A percentile compares a stretch with the other conserved stretches of the same genome.
phyloP scores from a whole-genome alignment of 2,113 vertebrate species.

The Actinemys pallida region DNA sequence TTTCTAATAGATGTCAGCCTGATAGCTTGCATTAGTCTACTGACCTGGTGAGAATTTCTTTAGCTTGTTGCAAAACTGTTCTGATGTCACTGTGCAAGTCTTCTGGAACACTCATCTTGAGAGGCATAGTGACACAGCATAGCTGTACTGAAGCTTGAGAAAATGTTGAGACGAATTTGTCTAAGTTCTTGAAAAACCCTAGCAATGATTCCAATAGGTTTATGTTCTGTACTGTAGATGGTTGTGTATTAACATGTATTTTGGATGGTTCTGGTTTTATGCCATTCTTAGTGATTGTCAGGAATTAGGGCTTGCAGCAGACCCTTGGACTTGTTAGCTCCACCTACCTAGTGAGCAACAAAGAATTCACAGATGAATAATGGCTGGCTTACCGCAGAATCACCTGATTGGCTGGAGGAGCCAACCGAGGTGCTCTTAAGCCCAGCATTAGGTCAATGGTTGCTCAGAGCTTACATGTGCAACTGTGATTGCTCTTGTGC shows the following conservation, averaged over 20 bases:
- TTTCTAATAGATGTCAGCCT: not conserved
- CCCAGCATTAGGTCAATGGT: not conserved
- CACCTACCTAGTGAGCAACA: not conserved
- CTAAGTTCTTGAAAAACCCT: not conserved
- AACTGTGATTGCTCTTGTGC: not conserved
- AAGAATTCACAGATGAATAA: not conserved
- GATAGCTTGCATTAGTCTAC: not conserved
- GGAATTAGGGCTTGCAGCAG: not conserved
- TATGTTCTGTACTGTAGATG: not conserved
- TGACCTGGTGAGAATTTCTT: not conserved
- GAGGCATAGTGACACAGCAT: not conserved
- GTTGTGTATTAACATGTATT: not conserved
- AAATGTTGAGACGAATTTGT: not conserved
- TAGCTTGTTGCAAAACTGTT: accelerated
- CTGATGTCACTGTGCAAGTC: not conserved
- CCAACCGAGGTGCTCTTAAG: not conserved
- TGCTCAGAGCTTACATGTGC: not conserved
- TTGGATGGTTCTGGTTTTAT: not conserved
- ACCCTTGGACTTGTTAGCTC: not conserved
- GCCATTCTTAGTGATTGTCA: not conserved
- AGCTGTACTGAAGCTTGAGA: not conserved
- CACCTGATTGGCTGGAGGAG: not conserved
- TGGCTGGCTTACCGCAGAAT: not conserved
- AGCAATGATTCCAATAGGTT: not conserved
- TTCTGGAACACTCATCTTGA: not conserved